Conservation (phyloP, 2,888 invertebrate genomes). For the Noctua pronuba region DNA sequence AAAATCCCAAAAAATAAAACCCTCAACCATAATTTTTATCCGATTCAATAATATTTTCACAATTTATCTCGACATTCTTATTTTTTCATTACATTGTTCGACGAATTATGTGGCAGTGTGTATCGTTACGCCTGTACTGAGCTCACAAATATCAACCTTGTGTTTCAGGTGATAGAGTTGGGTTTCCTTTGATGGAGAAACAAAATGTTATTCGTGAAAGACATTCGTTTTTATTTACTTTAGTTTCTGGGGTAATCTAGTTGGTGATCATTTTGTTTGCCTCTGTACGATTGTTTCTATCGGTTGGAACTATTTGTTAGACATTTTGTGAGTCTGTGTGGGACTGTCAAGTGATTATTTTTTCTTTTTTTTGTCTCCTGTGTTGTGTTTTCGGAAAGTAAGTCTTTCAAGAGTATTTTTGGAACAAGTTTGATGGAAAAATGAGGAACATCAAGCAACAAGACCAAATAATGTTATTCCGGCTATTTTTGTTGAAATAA, state of each 20-base stretch:
- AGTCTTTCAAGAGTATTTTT: not conserved
- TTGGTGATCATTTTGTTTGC: conserved; percentile 62
- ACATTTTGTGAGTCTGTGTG: conserved; percentile 19
- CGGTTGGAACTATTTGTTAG: conserved; percentile 36
- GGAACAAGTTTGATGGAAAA: not conserved
- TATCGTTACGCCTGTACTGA: not conserved
- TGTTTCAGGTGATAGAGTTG: rapidly evolving
- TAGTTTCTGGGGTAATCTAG: conserved; percentile 62
- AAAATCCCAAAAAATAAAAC: conserved; percentile 15
- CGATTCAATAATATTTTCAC: conserved; percentile 54
- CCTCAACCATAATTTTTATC: conserved; percentile 35
- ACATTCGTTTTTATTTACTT: conserved; percentile 69
- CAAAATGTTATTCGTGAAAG: conserved; percentile 42
- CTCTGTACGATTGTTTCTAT: conserved; percentile 50
- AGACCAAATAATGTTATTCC: not conserved
- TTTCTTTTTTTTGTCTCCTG: not conserved
- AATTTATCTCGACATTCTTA: conserved; percentile 42
- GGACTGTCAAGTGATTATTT: conserved; percentile 6
- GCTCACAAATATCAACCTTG: conserved; percentile 14
- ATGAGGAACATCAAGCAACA: not conserved
- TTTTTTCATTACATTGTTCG: conserved; percentile 45
- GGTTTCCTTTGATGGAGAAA: not conserved
- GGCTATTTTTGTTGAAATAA: not conserved
- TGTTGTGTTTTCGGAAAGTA: not conserved
- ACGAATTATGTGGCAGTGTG: conserved; percentile 49